phyloP scores from a whole-genome alignment of 2,113 vertebrate species.

The Lophotis ruficrista region DNA sequence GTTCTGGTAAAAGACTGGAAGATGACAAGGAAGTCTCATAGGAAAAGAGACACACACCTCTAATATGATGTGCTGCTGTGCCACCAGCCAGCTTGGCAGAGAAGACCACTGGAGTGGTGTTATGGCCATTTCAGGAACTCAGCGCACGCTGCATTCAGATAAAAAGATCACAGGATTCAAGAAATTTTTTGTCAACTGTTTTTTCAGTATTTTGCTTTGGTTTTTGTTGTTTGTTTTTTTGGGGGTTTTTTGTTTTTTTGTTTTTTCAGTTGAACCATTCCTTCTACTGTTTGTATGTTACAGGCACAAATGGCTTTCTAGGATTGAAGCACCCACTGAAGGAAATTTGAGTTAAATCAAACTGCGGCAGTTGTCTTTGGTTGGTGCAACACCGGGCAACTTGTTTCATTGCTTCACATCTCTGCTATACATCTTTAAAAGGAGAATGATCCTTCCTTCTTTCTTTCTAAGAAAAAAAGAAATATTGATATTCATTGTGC shows the following conservation, averaged over 20 bases:
- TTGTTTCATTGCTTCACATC: background rate
- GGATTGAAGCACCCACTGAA: background rate
- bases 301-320: background rate
- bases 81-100: background rate
- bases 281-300: background rate
- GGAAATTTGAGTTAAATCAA: background rate
- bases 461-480: background rate
- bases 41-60: background rate
- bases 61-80: background rate
- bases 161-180: background rate
- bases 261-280: background rate
- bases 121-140: background rate
- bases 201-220: too few species aligned
- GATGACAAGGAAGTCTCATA: accelerated
- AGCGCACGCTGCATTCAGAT: background rate
- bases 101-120: background rate
- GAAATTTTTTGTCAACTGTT: background rate
- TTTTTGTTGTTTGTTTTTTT: background rate
- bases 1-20: background rate
- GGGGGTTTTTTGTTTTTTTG: background rate
- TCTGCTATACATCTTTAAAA: background rate
- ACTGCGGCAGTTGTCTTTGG: background rate
- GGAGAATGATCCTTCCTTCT: background rate
- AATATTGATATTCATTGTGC: background rate
- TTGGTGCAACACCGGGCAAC: background rate